phyloP scores from a whole-genome alignment of 2,888 invertebrate species.

The Agrotis ipsilon region DNA sequence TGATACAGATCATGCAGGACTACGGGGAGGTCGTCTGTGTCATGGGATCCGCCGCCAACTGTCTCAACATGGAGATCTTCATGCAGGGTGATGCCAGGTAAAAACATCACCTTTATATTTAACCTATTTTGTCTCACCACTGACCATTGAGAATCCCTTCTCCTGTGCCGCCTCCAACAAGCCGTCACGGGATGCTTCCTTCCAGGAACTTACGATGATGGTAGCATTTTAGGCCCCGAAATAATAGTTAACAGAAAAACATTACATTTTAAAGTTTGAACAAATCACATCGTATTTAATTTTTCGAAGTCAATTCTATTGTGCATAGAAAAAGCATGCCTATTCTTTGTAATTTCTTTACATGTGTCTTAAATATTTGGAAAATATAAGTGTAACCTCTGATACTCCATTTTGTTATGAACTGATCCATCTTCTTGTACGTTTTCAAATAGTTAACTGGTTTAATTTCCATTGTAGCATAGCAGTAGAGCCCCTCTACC shows the following conservation, averaged over 20 bases:
- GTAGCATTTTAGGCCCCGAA: too few species aligned
- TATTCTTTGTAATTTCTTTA: neutral
- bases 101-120: neutral
- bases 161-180: too few species aligned
- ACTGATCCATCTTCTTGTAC: too few species aligned
- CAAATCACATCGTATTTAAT: neutral
- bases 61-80: slow-evolving; percentile 97
- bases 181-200: too few species aligned
- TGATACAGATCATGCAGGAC: slow-evolving; percentile 98
- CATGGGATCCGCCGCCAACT: slow-evolving; percentile 97
- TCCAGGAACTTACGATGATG: too few species aligned
- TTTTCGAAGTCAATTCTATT: neutral
- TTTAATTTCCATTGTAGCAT: slow-evolving; percentile 91
- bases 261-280: too few species aligned
- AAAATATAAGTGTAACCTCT: too few species aligned
- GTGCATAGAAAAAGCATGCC: neutral
- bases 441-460: neutral
- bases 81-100: slow-evolving; percentile 98
- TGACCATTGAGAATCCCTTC: too few species aligned
- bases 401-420: too few species aligned
- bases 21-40: slow-evolving; percentile 99
- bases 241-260: too few species aligned
- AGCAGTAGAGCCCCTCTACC: slow-evolving; percentile 98
- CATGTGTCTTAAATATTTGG: neutral
- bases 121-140: too few species aligned